Percentiles rank a stretch among this genome's conserved stretches.
phyloP scores from a whole-genome alignment of 2,888 invertebrate species.

The Timema cristinae region DNA sequence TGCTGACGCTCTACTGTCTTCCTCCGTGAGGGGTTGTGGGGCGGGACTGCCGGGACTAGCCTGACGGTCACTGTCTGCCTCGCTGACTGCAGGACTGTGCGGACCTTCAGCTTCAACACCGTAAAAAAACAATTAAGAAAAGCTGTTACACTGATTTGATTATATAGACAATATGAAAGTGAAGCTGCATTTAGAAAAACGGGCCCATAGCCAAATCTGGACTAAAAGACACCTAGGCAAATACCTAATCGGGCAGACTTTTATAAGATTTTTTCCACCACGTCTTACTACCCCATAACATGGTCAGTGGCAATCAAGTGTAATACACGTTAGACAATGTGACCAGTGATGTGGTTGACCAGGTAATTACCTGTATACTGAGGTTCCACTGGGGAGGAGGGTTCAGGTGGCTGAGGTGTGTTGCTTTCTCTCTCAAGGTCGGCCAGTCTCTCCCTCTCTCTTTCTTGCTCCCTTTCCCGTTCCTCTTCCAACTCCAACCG shows the following conservation, averaged over 20 bases:
- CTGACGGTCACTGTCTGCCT: not conserved
- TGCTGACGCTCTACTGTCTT: constrained; percentile 29
- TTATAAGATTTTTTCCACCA: too few relatives aligned
- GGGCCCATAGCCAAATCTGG: too few relatives aligned
- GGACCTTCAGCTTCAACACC: not conserved
- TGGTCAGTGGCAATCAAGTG: too few relatives aligned
- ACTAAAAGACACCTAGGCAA: too few relatives aligned
- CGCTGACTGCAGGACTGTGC: not conserved
- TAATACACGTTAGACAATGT: too few relatives aligned
- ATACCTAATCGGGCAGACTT: too few relatives aligned
- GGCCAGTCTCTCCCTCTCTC: constrained; percentile 30
- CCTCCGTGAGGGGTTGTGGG: constrained; percentile 23
- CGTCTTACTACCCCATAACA: too few relatives aligned
- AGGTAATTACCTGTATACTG: constrained; percentile 24
- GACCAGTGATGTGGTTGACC: too few relatives aligned
- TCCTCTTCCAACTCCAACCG: constrained; percentile 43
- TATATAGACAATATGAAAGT: too few relatives aligned
- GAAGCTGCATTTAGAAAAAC: too few relatives aligned
- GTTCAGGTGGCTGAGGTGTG: constrained; percentile 31
- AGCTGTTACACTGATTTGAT: too few relatives aligned
- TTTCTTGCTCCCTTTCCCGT: constrained; percentile 42
- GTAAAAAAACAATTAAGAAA: too few relatives aligned
- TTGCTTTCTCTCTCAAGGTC: constrained; percentile 23
- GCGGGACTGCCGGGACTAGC: not conserved
- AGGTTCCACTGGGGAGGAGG: constrained; percentile 30